A percentile compares a stretch with the other conserved stretches of the same genome.
Conservation (phyloP, 2,797 vertebrate genomes). For the Australoheros facetus region DNA sequence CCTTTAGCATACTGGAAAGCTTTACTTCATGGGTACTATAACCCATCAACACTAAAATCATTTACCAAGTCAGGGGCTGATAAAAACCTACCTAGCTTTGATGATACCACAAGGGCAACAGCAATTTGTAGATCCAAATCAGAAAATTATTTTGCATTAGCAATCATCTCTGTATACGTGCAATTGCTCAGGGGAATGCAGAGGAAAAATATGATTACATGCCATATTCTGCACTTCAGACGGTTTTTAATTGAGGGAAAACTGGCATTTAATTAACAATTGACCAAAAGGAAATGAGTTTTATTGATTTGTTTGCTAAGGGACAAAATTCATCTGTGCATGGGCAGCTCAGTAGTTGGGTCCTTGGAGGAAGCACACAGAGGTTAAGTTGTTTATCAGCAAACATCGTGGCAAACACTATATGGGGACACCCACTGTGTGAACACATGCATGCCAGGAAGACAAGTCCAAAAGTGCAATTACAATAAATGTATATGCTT, state of each 20-base stretch:
- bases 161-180: conserved; percentile 59
- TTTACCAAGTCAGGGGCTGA: conserved; percentile 63
- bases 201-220: conserved; percentile 68
- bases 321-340: conserved; percentile 61
- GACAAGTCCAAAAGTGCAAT: background rate
- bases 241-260: conserved; percentile 77
- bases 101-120: conserved; percentile 63
- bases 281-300: conserved; percentile 80
- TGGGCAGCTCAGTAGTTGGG: conserved; percentile 45
- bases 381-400: conserved; percentile 59
- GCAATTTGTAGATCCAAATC: conserved; percentile 74
- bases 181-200: conserved; percentile 35
- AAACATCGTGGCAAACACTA: conserved; percentile 54
- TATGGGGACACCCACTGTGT: conserved; percentile 25
- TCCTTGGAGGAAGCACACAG: conserved; percentile 45
- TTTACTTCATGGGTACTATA: conserved; percentile 59
- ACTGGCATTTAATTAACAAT: conserved; percentile 81
- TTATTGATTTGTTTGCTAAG: conserved; percentile 82
- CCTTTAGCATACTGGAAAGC: conserved; percentile 61
- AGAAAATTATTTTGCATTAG: conserved; percentile 69
- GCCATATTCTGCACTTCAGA: conserved; percentile 69
- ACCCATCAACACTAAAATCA: conserved; percentile 70
- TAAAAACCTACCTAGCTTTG: conserved; percentile 65
- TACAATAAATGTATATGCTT: background rate
- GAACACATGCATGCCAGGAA: background rate